These are phyloP conservation scores for Ginglymostoma cirratum DNA, from an alignment of 2,113 vertebrate genomes.

Conservation along the genomic window DNA sequence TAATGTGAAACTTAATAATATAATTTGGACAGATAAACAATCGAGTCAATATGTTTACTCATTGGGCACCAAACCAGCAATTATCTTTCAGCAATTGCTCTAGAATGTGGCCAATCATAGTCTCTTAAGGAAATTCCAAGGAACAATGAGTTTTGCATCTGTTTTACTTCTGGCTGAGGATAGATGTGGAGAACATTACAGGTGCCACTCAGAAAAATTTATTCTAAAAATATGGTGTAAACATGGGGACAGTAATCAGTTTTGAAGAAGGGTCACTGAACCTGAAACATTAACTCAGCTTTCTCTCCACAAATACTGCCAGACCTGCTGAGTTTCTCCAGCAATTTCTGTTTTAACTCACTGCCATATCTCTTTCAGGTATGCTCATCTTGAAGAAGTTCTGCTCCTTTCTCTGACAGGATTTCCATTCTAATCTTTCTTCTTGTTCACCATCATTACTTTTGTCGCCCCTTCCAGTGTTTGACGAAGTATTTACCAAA, in stretches of 20 bases:
- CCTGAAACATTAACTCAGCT: too few relatives aligned
- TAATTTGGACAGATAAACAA: not conserved
- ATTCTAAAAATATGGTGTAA: not conserved
- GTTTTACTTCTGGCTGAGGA: not conserved
- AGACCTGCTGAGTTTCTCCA: too few relatives aligned
- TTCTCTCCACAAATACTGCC: too few relatives aligned
- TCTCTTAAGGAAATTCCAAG: not conserved
- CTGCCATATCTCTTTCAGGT: too few relatives aligned
- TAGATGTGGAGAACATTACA: too few relatives aligned
- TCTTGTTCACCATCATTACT: too few relatives aligned
- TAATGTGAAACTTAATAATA: not conserved
- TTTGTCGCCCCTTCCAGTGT: too few relatives aligned
- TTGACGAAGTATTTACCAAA: too few relatives aligned
- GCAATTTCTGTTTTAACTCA: too few relatives aligned
- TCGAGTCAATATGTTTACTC: not conserved
- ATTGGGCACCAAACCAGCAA: not conserved
- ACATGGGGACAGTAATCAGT: not conserved
- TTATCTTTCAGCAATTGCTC: not conserved
- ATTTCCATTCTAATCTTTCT: too few relatives aligned
- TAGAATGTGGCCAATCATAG: not conserved
- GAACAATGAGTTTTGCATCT: not conserved
- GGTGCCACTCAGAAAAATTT: not conserved
- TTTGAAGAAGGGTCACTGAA: not conserved
- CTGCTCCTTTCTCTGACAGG: too few relatives aligned
- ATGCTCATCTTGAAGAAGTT: too few relatives aligned